Conservation (phyloP, 2,888 invertebrate species). For the Gari tellinella region DNA sequence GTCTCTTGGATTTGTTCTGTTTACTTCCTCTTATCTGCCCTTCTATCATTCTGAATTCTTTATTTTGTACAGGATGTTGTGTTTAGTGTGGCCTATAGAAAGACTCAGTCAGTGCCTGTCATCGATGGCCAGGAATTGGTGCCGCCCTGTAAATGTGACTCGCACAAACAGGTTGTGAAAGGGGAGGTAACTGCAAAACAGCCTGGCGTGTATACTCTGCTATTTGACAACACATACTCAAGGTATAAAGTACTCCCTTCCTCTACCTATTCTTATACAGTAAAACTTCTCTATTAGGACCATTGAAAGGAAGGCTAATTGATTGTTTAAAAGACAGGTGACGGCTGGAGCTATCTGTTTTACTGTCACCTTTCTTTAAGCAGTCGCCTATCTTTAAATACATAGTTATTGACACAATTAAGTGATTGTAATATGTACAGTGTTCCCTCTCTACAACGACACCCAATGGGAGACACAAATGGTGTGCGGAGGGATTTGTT, state of each 20-base stretch:
- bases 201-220: constrained; percentile 80
- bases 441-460: too few relatives aligned
- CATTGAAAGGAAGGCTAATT: too few relatives aligned
- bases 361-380: too few relatives aligned
- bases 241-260: constrained; percentile 76
- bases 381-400: neutral
- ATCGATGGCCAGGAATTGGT: constrained; percentile 72
- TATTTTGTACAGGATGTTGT: constrained; percentile 76
- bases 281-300: too few relatives aligned
- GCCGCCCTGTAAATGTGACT: constrained; percentile 79
- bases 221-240: constrained; percentile 82
- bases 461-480: too few relatives aligned
- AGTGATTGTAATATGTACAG: neutral
- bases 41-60: too few relatives aligned
- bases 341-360: too few relatives aligned
- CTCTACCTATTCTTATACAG: neutral
- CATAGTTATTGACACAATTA: neutral
- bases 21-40: too few relatives aligned
- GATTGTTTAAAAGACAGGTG: too few relatives aligned
- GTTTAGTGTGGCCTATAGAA: constrained; percentile 77
- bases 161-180: constrained; percentile 77
- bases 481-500: too few relatives aligned
- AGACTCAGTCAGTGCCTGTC: constrained; percentile 52
- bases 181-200: constrained; percentile 80
- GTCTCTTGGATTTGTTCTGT: too few relatives aligned